Percentiles rank a stretch among this genome's conserved stretches.
Evolutionary conservation across 2,888 invertebrate genomes (phyloP).

Genomic region (Agonopterix arenella): DNA sequence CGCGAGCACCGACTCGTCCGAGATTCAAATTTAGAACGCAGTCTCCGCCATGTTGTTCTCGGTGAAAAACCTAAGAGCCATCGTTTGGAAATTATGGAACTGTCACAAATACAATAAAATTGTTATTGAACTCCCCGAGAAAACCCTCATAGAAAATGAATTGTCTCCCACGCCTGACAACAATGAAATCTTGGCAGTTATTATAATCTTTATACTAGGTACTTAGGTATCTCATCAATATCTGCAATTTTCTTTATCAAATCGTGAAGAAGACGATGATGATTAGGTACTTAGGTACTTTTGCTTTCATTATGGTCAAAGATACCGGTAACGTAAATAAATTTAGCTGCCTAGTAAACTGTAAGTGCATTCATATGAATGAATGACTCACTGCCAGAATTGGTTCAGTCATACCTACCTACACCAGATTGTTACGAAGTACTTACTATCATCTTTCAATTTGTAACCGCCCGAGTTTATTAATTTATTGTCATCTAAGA

Average conservation of each 20-base stretch:
- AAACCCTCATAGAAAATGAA: neutral
- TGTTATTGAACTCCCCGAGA: slow-evolving; percentile 1
- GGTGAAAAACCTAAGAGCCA: slow-evolving; percentile 71
- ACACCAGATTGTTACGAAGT: slow-evolving; percentile 37
- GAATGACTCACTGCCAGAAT: slow-evolving; percentile 59
- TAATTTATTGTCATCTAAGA: too few relatives aligned
- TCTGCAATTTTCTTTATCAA: too few relatives aligned
- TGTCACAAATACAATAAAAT: slow-evolving; percentile 33
- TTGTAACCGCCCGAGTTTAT: slow-evolving; percentile 2
- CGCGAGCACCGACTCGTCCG: slow-evolving; percentile 77
- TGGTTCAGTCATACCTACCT: slow-evolving; percentile 44
- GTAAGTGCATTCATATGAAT: slow-evolving; percentile 58
- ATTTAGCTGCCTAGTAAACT: slow-evolving; percentile 47
- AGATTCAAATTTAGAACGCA: slow-evolving; percentile 76
- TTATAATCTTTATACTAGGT: too few relatives aligned
- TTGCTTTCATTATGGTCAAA: slow-evolving; percentile 7
- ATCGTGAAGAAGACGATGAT: too few relatives aligned
- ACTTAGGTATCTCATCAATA: too few relatives aligned
- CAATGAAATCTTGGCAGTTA: too few relatives aligned
- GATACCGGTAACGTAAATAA: slow-evolving; percentile 42
- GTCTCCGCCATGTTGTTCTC: slow-evolving; percentile 73
- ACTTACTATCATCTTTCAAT: slow-evolving; percentile 6
- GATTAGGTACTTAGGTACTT: too few relatives aligned
- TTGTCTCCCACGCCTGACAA: too few relatives aligned
- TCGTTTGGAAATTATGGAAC: slow-evolving; percentile 50